phyloP scores from a whole-genome alignment of 2,888 invertebrate genomes.

The Morpho deidamia region DNA sequence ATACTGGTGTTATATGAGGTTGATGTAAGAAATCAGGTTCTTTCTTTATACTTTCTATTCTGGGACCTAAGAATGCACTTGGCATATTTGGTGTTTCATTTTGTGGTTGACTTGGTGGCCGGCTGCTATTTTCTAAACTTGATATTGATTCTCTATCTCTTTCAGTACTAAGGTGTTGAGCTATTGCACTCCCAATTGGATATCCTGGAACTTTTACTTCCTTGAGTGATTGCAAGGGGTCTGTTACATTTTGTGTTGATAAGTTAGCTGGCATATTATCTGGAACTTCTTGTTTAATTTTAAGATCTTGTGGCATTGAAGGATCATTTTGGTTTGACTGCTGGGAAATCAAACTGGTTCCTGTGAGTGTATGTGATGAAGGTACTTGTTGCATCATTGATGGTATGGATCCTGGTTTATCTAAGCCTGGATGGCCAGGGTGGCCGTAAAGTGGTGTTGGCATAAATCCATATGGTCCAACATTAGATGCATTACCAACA shows the following conservation, averaged over 20 bases:
- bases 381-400: conserved; percentile 62
- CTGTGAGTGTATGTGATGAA: conserved; percentile 51
- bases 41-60: conserved; percentile 85
- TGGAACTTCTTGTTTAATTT: conserved; percentile 76
- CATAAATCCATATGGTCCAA: conserved; percentile 81
- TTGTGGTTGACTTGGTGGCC: conserved; percentile 69
- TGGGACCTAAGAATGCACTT: conserved; percentile 80
- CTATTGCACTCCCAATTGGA: conserved; percentile 76
- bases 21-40: conserved; percentile 82
- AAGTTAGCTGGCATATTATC: conserved; percentile 70
- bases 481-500: conserved; percentile 76
- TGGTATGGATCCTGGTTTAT: conserved; percentile 60
- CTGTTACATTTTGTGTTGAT: conserved; percentile 74
- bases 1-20: conserved; percentile 71
- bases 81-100: conserved; percentile 69
- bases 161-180: conserved; percentile 68
- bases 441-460: conserved; percentile 68
- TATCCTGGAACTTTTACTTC: conserved; percentile 89
- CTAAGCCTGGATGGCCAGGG: conserved; percentile 53
- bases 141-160: conserved; percentile 70
- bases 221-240: conserved; percentile 87
- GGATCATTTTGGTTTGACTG: conserved; percentile 58
- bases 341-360: conserved; percentile 48
- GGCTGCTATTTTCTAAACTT: conserved; percentile 66
- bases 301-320: conserved; percentile 72